These are phyloP conservation scores for Masticophis lateralis DNA, from an alignment of 2,797 vertebrate species.

Conservation along the genomic window DNA sequence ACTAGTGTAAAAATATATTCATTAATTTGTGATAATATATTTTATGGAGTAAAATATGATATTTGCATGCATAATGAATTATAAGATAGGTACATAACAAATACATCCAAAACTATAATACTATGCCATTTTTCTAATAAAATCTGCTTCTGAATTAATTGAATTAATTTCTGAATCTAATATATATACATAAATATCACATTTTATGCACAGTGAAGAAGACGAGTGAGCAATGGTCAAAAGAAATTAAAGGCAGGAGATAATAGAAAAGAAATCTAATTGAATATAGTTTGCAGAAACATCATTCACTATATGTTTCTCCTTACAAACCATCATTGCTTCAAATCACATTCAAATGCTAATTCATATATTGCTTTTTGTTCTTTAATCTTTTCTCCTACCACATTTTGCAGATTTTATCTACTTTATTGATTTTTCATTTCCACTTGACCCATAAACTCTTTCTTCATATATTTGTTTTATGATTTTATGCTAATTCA, in stretches of 20 bases:
- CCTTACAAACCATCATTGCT: background rate
- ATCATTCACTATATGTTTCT: background rate
- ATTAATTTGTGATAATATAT: background rate
- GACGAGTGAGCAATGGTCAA: background rate
- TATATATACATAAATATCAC: background rate
- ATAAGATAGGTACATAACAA: background rate
- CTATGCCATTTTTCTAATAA: background rate
- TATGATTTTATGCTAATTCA: background rate
- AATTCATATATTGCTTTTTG: background rate
- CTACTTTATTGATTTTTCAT: background rate
- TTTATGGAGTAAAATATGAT: background rate
- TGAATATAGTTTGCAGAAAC: background rate
- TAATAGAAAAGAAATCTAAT: background rate
- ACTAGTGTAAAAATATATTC: background rate
- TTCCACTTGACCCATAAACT: background rate
- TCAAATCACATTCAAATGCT: background rate
- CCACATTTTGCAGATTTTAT: background rate
- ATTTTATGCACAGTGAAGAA: background rate
- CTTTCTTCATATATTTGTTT: background rate
- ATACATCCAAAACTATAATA: background rate
- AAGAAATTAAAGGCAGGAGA: background rate
- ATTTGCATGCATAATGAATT: background rate
- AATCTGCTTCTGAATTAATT: background rate
- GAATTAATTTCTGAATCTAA: background rate
- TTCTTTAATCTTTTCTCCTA: background rate